phyloP scores from a whole-genome alignment of 2,113 vertebrate species.

The Cryptoleucopteryx plumbea region DNA sequence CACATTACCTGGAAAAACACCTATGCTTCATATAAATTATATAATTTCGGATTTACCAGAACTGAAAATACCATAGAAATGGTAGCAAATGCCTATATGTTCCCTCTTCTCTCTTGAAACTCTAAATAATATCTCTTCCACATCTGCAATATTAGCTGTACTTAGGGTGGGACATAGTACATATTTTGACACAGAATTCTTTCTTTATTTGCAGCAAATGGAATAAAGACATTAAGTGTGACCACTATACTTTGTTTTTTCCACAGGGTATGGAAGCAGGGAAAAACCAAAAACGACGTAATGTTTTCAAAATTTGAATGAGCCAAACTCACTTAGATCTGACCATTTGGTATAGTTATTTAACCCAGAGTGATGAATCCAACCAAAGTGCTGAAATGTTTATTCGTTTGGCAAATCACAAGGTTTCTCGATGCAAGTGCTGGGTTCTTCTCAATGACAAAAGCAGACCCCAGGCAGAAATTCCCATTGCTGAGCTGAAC shows the following conservation, averaged over 20 bases:
- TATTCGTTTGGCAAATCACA: slow-evolving; percentile 1
- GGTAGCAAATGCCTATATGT: not conserved
- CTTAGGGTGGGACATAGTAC: not conserved
- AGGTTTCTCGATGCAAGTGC: not conserved
- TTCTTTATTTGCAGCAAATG: not conserved
- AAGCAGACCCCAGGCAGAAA: not conserved
- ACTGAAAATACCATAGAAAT: not conserved
- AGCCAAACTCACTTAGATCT: not conserved
- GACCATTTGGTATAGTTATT: not conserved
- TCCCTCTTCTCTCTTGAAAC: not conserved
- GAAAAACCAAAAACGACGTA: not conserved
- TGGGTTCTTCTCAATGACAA: not conserved
- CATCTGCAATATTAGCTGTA: not conserved
- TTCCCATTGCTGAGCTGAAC: not conserved
- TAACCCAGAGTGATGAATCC: not conserved
- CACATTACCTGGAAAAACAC: not conserved
- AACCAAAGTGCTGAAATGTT: slow-evolving; percentile 18
- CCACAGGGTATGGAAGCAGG: not conserved
- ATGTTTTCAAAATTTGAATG: not conserved
- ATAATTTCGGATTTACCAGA: not conserved
- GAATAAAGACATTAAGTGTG: not conserved
- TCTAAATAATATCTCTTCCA: not conserved
- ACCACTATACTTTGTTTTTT: not conserved
- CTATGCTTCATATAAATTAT: not conserved
- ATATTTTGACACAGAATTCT: not conserved